Evolutionary conservation across 2,113 vertebrate genomes (phyloP), one percentile per base, ranked within the genome.

Genomic region (Cavia aperea): DNA sequence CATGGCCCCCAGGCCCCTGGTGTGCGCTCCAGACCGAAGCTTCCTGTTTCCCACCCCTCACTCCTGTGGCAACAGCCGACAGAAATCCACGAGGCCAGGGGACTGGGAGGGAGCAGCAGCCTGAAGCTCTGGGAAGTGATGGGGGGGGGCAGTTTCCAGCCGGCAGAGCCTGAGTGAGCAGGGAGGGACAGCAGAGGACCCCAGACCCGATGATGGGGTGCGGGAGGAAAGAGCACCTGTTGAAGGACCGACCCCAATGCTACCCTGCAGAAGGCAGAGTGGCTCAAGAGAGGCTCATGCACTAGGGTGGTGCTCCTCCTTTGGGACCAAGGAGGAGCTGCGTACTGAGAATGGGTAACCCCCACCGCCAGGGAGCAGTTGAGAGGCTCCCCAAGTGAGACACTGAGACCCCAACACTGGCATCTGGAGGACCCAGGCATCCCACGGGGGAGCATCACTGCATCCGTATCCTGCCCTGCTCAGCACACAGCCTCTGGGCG

Each of bases 391-490:
- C 62, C 66, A 70, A 8, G 16, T 2, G 14, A 36, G 66, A 60
- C 58, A 23, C 58, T 60, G 66, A 70, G 36, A n/a, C 31, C 49
- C 9, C 31, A 36, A 7, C 5, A 8, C 63, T 26, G 54, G 36
- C 51, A 15, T 5, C 2, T 33, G n/a, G 63, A 16, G n/a, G n/a
- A 1, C n/a, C 70, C 23, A 29, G 23, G 63, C 72, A 9, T 13
- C 88, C 1, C 2, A 1, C 7, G 0, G 29, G 49, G 60, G 33
- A 7, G 63, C 26, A 5, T 1, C 7, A 1, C 33, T 11, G 23
- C 9, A 1, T 49, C 43, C 5, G 39, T 18, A 2, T 3, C 70
- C 19, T 33, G 16, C 16, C 16, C 24, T 2, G 21, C 46, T 1
- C 6, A 1, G 19, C n/a, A 11, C 58, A 3, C 4, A 36, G 56